phyloP scores from a whole-genome alignment of 2,113 vertebrate species.

The Catagonus wagneri region DNA sequence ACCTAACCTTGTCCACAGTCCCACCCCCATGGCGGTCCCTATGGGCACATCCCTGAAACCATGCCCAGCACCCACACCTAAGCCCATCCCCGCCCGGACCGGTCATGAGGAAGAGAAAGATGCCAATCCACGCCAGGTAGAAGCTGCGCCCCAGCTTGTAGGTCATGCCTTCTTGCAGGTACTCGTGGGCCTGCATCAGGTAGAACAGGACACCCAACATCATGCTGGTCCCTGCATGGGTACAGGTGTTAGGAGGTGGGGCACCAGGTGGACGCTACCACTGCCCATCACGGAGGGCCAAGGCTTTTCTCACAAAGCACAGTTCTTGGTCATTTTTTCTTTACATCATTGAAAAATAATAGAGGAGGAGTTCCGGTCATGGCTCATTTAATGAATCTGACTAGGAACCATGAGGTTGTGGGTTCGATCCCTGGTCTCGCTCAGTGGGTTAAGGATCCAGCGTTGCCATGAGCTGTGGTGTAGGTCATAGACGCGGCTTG shows the following conservation, averaged over 20 bases:
- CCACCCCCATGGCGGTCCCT: neutral
- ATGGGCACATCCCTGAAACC: neutral
- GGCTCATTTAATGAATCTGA: no score
- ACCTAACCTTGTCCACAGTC: neutral
- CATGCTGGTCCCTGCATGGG: conserved; percentile 50
- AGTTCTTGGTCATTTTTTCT: neutral
- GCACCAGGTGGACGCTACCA: neutral
- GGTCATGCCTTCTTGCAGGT: conserved; percentile 74
- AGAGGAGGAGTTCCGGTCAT: no score
- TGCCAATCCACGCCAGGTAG: conserved; percentile 70
- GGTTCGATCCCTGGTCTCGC: no score
- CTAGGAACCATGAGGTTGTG: no score
- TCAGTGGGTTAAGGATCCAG: no score
- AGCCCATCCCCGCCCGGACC: conserved; percentile 34
- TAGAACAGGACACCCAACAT: conserved; percentile 68
- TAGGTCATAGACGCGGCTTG: no score
- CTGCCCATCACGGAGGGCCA: neutral
- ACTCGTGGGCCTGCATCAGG: conserved; percentile 63
- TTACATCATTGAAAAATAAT: conserved; percentile 26
- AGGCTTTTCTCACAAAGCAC: neutral
- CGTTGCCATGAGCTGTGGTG: no score
- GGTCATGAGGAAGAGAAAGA: conserved; percentile 68
- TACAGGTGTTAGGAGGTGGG: neutral
- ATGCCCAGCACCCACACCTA: no score
- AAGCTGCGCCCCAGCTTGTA: conserved; percentile 72